These are phyloP conservation scores for Spinus olivaceus DNA, from an alignment of 2,797 vertebrate species.

Conservation along the genomic window DNA sequence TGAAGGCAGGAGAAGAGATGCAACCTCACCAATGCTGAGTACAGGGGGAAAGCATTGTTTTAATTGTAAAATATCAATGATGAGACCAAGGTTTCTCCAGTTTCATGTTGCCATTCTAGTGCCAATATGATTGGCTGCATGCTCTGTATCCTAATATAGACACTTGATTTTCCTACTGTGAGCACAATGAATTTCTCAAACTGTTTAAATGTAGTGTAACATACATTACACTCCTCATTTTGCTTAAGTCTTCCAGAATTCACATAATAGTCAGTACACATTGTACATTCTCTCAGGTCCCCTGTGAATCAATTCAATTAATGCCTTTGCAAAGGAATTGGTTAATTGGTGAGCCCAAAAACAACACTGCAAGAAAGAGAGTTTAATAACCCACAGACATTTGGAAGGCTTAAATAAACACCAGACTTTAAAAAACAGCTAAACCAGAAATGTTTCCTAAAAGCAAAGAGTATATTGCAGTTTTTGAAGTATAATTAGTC, in stretches of 20 bases:
- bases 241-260: not conserved
- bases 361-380: not conserved
- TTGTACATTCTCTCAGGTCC: not conserved
- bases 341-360: not conserved
- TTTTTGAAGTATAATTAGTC: not conserved
- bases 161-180: not conserved
- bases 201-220: not conserved
- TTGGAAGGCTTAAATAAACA: not conserved
- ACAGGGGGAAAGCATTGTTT: not conserved
- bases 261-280: not conserved
- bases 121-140: not conserved
- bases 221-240: not conserved
- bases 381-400: not conserved
- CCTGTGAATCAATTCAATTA: not conserved
- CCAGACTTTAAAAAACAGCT: not conserved
- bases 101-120: not conserved
- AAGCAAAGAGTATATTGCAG: not conserved
- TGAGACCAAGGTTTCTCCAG: not conserved
- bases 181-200: not conserved
- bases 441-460: not conserved
- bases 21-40: not conserved
- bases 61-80: not conserved
- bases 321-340: not conserved
- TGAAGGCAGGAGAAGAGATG: not conserved
- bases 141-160: not conserved